A percentile compares a stretch with the other conserved stretches of the same genome.
Evolutionary conservation across 1,140 invertebrate genomes (phyloP).

Genomic region (fruit fly (Drosophila melanogaster)): DNA sequence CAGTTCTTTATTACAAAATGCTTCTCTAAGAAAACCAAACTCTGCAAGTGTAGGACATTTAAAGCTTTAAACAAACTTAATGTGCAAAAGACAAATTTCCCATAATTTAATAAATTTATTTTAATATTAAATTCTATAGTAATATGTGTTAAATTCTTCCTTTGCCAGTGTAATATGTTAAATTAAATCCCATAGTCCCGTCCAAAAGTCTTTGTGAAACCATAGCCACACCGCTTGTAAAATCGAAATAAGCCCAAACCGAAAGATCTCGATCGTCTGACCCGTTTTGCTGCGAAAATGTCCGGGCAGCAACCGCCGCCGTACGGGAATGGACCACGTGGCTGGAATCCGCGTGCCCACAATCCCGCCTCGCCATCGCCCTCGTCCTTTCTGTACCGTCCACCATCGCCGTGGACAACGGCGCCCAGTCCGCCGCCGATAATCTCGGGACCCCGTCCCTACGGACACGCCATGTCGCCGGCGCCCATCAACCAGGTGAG

Average conservation of each 20-base stretch:
- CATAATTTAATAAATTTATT: no score
- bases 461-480: constrained; percentile 86
- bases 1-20: not conserved
- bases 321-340: constrained; percentile 85
- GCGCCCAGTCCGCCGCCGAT: constrained; percentile 86
- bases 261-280: constrained; percentile 32
- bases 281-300: constrained; percentile 79
- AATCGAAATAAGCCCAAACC: constrained; percentile 26
- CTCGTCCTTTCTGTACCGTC: constrained; percentile 87
- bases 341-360: constrained; percentile 80
- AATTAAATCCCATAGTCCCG: constrained; percentile 53
- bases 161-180: constrained; percentile 69
- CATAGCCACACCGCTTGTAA: constrained; percentile 10
- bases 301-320: constrained; percentile 86
- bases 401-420: constrained; percentile 87
- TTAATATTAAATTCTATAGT: not conserved
- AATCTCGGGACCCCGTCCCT: constrained; percentile 86
- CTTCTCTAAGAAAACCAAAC: not conserved
- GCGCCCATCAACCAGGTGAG: constrained; percentile 84
- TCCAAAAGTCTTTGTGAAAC: constrained; percentile 51
- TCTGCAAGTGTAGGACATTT: not conserved
- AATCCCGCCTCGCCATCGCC: constrained; percentile 82
- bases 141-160: constrained; percentile 3
- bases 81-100: no score
- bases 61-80: not conserved